Conservation (phyloP, 92 coral and sea anemone species). For the Metridium senile region DNA sequence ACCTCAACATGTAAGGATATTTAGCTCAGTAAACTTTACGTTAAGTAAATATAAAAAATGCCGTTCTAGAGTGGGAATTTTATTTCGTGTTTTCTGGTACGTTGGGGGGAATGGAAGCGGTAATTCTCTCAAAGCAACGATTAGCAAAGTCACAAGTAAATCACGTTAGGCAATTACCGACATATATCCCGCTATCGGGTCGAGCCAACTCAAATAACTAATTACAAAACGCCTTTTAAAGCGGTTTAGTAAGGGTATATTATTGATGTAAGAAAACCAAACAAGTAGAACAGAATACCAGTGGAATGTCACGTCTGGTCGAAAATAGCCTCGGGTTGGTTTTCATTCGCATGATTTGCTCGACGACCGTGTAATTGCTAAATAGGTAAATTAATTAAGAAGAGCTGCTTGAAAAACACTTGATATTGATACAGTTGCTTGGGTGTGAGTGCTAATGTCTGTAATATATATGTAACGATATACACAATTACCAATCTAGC, state of each 20-base stretch:
- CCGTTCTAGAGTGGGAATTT: neutral
- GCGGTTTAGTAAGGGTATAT: too few relatives aligned
- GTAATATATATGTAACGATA: neutral
- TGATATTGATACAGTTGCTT: constrained; percentile 3
- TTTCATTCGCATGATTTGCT: constrained; percentile 8
- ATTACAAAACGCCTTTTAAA: neutral
- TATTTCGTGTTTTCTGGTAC: neutral
- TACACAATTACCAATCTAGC: neutral
- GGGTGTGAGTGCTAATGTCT: neutral
- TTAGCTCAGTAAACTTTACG: neutral
- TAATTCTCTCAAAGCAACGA: neutral
- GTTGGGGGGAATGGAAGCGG: neutral
- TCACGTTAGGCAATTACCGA: neutral
- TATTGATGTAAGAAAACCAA: neutral
- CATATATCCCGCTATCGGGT: neutral
- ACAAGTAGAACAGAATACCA: neutral
- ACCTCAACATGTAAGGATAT: too few relatives aligned
- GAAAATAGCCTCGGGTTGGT: neutral
- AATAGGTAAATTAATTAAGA: constrained; percentile 21
- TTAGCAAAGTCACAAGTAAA: neutral
- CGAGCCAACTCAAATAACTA: neutral
- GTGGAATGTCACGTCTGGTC: neutral
- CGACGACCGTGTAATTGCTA: constrained; percentile 18
- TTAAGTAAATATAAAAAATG: neutral
- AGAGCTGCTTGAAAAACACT: neutral